Base-by-base conservation (phyloP, 2,797 vertebrate species). In the Eutrigla gurnardus region DNA sequence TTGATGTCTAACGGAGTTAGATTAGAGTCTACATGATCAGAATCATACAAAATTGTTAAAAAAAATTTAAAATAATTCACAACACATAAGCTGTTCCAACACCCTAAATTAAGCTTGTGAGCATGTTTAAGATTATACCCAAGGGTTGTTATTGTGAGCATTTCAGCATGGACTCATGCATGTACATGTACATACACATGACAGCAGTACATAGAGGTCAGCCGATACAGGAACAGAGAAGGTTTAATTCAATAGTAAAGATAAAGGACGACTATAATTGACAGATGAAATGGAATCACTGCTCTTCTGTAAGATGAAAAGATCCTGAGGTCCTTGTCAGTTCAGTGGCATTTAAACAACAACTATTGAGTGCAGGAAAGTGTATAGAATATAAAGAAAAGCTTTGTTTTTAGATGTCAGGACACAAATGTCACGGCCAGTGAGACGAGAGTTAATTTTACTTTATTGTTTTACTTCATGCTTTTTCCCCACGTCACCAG, bases 361-460 rank as follows among this genome's bases (percentile, higher is more conserved):
- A 35, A 5, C 43, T 36, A 45, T 18, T 58, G 13, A 60, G 2
- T 36, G 17, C 45, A 39, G 5, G 42, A 4, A 11, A 6, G 14
- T 33, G 7, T 42, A 17, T 18, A 57, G 37, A 75, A 42, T 40
- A 54, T 54, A 63, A 74, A 59, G 3, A 49, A 36, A 70, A 55
- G 7, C 1, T 13, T 66, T 65, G 65, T 65, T 43, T 42, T 66
- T 7, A 58, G 81, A 71, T 70, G 50, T 77, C 65, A 73, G 13
- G 36, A 18, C 3, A 52, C 1, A 40, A 52, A 45, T 55, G 52
- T 67, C 25, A 65, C 8, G 3, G 46, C 0, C 25, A 25, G 11
- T n/a, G 14, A 25, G 4, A 57, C 1, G 0, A 55, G 15, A 36
- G 54, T 25, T 6, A 4, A 18, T 35, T 43, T 53, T n/a, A 1